Conservation (phyloP, 2,113 vertebrate genomes). For the Heliornis fulica region DNA sequence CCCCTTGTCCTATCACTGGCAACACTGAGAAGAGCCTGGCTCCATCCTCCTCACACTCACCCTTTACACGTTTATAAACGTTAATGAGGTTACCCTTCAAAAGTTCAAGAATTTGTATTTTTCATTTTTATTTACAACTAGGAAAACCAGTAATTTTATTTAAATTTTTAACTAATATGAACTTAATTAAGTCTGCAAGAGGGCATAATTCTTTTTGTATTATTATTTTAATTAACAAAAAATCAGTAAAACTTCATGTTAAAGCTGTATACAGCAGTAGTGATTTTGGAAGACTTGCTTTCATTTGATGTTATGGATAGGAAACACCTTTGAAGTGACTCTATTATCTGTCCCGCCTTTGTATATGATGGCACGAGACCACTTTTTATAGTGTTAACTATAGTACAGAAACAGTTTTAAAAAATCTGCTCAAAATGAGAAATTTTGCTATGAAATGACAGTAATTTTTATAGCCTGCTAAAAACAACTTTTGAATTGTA, state of each 20-base stretch:
- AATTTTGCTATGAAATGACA: background rate
- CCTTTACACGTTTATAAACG: too few species aligned
- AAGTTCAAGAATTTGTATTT: background rate
- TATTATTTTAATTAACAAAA: background rate
- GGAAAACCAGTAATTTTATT: background rate
- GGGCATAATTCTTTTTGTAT: background rate
- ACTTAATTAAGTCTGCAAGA: background rate
- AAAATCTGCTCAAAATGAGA: background rate
- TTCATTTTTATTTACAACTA: background rate
- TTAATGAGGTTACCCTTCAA: too few species aligned
- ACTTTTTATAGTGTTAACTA: background rate
- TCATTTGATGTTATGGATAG: background rate
- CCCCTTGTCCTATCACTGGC: too few species aligned
- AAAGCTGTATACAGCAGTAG: background rate
- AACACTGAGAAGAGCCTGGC: too few species aligned
- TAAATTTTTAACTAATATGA: background rate
- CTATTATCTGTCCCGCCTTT: background rate
- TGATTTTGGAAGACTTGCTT: background rate
- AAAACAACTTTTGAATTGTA: background rate
- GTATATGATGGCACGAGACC: background rate
- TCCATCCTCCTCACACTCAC: too few species aligned
- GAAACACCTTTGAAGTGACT: background rate
- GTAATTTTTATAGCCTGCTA: background rate
- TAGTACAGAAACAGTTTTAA: background rate
- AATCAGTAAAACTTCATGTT: background rate